These are phyloP conservation scores for Selenia dentaria DNA, from an alignment of 2,888 invertebrate species.

Conservation along the genomic window DNA sequence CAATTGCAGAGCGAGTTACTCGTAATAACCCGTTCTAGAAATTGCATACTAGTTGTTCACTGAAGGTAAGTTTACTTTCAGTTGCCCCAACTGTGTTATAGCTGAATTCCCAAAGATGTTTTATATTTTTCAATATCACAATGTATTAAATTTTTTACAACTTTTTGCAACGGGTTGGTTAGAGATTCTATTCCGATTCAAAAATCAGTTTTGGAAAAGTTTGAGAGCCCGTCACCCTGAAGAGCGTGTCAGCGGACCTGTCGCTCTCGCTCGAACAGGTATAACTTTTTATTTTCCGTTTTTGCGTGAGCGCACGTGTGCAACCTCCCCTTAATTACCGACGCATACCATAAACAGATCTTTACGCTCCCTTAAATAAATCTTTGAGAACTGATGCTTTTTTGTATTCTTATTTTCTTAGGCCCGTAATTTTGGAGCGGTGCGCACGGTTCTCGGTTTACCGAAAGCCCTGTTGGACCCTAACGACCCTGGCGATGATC, in stretches of 20 bases:
- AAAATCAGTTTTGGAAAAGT: slow-evolving; percentile 39
- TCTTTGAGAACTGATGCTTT: slow-evolving; percentile 57
- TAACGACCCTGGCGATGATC: slow-evolving; percentile 62
- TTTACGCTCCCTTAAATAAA: slow-evolving; percentile 85
- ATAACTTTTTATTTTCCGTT: slow-evolving; percentile 76
- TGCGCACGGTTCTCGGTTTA: slow-evolving; percentile 67
- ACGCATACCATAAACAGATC: slow-evolving; percentile 85
- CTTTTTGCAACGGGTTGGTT: no score
- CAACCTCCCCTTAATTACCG: slow-evolving; percentile 82
- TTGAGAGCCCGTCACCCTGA: slow-evolving; percentile 57
- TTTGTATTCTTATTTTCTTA: slow-evolving; percentile 74
- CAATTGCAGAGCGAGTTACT: no score
- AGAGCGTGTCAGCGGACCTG: slow-evolving; percentile 81
- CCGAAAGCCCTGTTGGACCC: slow-evolving; percentile 48
- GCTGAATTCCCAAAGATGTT: no score
- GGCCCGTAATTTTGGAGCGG: slow-evolving; percentile 71
- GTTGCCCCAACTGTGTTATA: no score
- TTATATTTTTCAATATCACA: no score
- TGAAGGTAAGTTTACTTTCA: no score
- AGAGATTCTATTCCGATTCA: not conserved
- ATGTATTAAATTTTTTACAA: no score
- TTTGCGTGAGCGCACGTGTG: slow-evolving; percentile 81
- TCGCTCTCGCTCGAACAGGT: slow-evolving; percentile 77
- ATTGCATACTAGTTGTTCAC: no score
- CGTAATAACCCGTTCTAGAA: no score